Conservation (phyloP, 2,797 vertebrate species). For the Centropyge bicolor region DNA sequence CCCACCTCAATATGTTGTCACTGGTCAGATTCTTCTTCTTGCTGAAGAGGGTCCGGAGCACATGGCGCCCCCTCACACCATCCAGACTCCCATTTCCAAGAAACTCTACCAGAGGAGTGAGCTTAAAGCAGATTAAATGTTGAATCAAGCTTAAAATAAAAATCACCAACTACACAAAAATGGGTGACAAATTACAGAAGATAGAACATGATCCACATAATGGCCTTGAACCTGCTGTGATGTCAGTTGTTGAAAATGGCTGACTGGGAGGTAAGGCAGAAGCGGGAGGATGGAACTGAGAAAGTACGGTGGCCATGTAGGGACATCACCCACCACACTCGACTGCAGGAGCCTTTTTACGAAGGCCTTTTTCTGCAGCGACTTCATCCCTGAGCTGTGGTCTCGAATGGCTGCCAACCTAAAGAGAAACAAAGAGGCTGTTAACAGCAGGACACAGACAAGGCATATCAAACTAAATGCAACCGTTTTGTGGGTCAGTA, state of each 20-base stretch:
- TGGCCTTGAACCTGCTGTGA: conserved; percentile 87
- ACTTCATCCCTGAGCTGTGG: conserved; percentile 90
- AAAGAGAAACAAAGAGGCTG: conserved; percentile 28
- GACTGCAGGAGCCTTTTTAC: conserved; percentile 90
- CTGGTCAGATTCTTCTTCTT: conserved; percentile 84
- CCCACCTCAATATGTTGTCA: conserved; percentile 86
- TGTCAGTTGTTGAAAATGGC: conserved; percentile 90
- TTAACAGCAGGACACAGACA: conserved; percentile 20
- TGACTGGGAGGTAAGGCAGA: conserved; percentile 90
- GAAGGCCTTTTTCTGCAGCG: conserved; percentile 90
- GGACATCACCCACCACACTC: conserved; percentile 87
- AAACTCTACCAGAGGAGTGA: conserved; percentile 88
- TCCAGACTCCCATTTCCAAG: conserved; percentile 89
- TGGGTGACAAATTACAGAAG: neutral
- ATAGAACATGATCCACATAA: neutral
- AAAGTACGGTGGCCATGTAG: conserved; percentile 90
- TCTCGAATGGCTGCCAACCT: conserved; percentile 90
- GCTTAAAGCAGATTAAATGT: conserved; percentile 72
- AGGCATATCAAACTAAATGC: neutral
- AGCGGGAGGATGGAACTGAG: conserved; percentile 88
- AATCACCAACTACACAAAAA: neutral
- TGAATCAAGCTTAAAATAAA: neutral
- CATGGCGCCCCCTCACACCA: conserved; percentile 88
- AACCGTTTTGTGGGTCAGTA: neutral
- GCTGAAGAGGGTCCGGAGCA: conserved; percentile 87